Evolutionary conservation across 2,113 vertebrate genomes (phyloP), one percentile per base, ranked within the genome.

Genomic region (Clarias gariepinus): DNA sequence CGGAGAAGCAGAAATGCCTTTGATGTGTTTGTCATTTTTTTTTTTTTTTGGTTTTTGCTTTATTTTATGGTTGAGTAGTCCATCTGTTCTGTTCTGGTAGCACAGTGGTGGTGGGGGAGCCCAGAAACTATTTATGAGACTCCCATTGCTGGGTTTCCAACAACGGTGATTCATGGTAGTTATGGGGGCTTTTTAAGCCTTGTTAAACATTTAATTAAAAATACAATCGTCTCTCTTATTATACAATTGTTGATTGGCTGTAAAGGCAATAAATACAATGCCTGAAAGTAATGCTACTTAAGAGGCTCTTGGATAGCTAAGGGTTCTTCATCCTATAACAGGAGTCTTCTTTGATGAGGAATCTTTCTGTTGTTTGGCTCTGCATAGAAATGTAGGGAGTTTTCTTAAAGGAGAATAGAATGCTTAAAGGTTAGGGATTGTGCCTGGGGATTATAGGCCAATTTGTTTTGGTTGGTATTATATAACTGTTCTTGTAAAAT

Each of bases 51-150:
- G 25, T 28, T 84, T 84, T 79, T 85, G 53, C 86, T 87, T 69
- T 85, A 94, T 92, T 94, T 92, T 90, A 89, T 86, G 90, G 90
- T 87, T 78, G 85, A 89, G 64, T 90, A 90, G 92, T 94, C 90
- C 93, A 93, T 94, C 88, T 88, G 53, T n/a, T 90, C 88, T 91
- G 94, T 94, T 94, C 93, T 95, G 94, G 93, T 92, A 93, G 90
- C 91, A 92, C 91, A 94, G 92, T 92, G 80, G 55, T 86, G 90
- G 92, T 92, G 80, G 52, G 87, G 90, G 93, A 92, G 69, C 93
- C 90, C 93, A 92, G 91, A 91, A 92, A 91, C 90, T 93, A 92
- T 94, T 95, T 95, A 93, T 90, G 68, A 93, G 86, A 85, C 88
- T 90, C 91, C 90, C 88, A 73, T 25, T 83, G 85, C 86, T 92